These are phyloP conservation scores for Esperia sulphurella DNA, from an alignment of 2,888 invertebrate species.

Conservation along the genomic window DNA sequence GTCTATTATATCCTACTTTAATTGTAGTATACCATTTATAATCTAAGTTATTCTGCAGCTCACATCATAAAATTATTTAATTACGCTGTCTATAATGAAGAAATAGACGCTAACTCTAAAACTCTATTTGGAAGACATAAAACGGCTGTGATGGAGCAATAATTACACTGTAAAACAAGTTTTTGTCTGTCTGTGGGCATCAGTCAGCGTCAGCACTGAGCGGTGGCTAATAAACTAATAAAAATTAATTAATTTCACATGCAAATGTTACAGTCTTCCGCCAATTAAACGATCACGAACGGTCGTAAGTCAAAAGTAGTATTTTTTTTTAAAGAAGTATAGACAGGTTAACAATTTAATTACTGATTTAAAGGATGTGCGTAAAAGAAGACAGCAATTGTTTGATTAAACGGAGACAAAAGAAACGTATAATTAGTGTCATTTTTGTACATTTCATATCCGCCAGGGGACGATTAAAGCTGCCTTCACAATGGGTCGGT, in stretches of 20 bases:
- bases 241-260: constrained; percentile 41
- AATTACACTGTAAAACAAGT: constrained; percentile 2
- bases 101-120: constrained; percentile 1
- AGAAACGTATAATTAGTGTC: too few relatives aligned
- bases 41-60: neutral
- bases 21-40: too few relatives aligned
- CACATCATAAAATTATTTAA: neutral
- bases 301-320: constrained; percentile 1
- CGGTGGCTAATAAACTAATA: constrained; percentile 43
- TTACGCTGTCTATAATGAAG: constrained; percentile 1
- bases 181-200: constrained; percentile 7
- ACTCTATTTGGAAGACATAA: constrained; percentile 1
- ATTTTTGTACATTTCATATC: too few relatives aligned
- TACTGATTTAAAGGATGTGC: too few relatives aligned
- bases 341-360: too few relatives aligned
- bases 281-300: constrained; percentile 26
- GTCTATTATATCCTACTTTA: too few relatives aligned
- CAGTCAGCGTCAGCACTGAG: constrained; percentile 29
- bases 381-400: too few relatives aligned
- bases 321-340: too few relatives aligned
- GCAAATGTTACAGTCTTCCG: constrained; percentile 36
- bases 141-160: neutral
- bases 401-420: too few relatives aligned
- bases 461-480: too few relatives aligned
- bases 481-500: too few relatives aligned